These are phyloP conservation scores for Nephila pilipes DNA, from an alignment of 1,140 invertebrate genomes.

Conservation along the genomic window DNA sequence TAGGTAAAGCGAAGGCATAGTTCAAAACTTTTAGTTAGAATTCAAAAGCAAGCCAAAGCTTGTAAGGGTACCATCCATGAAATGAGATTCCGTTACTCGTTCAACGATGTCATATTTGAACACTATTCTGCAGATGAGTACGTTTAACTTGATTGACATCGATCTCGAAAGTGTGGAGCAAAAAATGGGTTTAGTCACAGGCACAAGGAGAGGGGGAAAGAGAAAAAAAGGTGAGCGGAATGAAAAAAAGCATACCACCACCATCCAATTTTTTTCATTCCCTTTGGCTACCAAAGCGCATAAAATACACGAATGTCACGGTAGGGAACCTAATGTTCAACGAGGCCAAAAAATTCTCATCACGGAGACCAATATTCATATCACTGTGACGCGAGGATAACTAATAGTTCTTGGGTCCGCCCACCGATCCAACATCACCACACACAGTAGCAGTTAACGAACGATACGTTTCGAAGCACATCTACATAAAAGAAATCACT, in stretches of 20 bases:
- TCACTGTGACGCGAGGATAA: slow-evolving; percentile 75
- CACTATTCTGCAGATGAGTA: slow-evolving; percentile 29
- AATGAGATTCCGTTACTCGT: slow-evolving; percentile 19
- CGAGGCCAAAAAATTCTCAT: slow-evolving; percentile 73
- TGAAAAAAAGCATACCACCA: slow-evolving; percentile 33
- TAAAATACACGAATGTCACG: slow-evolving; percentile 71
- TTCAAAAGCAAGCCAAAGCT: slow-evolving; percentile 26
- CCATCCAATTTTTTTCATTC: slow-evolving; percentile 51
- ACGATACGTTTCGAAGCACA: slow-evolving; percentile 70
- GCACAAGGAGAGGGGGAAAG: background rate
- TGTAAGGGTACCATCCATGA: slow-evolving; percentile 10
- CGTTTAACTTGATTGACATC: slow-evolving; percentile 47
- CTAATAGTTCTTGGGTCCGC: slow-evolving; percentile 70
- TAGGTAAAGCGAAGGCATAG: background rate
- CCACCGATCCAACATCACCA: slow-evolving; percentile 62
- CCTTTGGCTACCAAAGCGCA: slow-evolving; percentile 56
- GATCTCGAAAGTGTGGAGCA: background rate
- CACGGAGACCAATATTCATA: slow-evolving; percentile 77
- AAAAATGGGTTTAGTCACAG: slow-evolving; percentile 22
- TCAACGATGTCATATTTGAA: slow-evolving; percentile 20
- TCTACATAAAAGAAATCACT: slow-evolving; percentile 77
- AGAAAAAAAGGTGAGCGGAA: slow-evolving; percentile 18
- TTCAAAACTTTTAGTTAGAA: slow-evolving; percentile 7
- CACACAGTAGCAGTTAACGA: slow-evolving; percentile 74
- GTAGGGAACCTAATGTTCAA: slow-evolving; percentile 73